Evolutionary conservation across 2,797 vertebrate genomes (phyloP).

Genomic region (Eidolon dupreanum): DNA sequence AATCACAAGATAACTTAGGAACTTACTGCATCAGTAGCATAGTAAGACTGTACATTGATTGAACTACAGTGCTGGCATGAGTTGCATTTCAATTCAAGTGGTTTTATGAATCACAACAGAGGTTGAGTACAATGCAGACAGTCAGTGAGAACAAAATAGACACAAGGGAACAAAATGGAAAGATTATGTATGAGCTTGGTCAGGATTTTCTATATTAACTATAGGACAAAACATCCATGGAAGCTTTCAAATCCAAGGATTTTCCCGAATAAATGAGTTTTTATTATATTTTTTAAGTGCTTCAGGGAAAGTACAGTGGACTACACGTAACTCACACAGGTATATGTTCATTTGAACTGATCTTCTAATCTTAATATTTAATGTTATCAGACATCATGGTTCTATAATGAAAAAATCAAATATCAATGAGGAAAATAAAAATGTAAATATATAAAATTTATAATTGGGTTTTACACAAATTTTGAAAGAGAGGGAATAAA

Average conservation of each 20-base stretch:
- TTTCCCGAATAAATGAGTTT: constrained; percentile 47
- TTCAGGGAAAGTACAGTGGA: not conserved
- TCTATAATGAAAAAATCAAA: constrained; percentile 23
- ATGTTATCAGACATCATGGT: not conserved
- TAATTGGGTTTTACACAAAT: not conserved
- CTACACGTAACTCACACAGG: not conserved
- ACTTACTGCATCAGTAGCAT: not conserved
- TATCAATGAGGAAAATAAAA: not conserved
- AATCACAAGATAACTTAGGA: constrained; percentile 28
- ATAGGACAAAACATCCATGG: not conserved
- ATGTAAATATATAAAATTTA: constrained; percentile 9
- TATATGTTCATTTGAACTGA: not conserved
- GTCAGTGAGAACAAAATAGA: not conserved
- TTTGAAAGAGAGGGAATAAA: not conserved
- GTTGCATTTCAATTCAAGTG: constrained; percentile 12
- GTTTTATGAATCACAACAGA: constrained; percentile 58
- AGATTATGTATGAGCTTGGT: not conserved
- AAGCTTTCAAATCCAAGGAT: not conserved
- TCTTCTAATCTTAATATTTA: not conserved
- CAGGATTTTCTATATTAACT: not conserved
- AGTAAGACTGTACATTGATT: not conserved
- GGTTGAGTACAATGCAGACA: not conserved
- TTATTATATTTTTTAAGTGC: constrained; percentile 13
- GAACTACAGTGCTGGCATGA: not conserved
- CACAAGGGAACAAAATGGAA: not conserved